A percentile compares a stretch with the other conserved stretches of the same genome.
Evolutionary conservation across 2,797 vertebrate species (phyloP).

Genomic region (Aphelocoma californica): DNA sequence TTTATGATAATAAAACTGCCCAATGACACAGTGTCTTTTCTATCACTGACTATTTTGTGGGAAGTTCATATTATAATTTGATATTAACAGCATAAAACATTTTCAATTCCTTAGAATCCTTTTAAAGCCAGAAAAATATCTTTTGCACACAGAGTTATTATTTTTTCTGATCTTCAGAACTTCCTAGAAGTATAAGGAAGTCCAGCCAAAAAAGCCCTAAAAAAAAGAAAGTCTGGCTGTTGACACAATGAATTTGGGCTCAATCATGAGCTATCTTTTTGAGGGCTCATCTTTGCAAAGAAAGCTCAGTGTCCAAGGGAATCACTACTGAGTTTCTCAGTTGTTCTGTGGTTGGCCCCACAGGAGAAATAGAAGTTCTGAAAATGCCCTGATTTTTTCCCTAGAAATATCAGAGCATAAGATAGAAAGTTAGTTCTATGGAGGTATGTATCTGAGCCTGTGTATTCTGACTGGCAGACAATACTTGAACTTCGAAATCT

Average conservation of each 20-base stretch:
- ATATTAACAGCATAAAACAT: not conserved
- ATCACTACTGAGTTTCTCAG: not conserved
- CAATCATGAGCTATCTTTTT: not conserved
- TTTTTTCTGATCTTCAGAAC: not conserved
- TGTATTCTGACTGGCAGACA: not conserved
- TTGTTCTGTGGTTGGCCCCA: not conserved
- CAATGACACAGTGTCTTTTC: not conserved
- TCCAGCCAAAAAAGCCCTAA: not conserved
- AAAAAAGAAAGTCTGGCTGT: not conserved
- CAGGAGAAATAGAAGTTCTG: not conserved
- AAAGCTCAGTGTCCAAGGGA: not conserved
- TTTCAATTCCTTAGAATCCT: not conserved
- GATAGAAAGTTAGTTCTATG: not conserved
- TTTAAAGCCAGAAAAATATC: not conserved
- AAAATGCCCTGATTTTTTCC: not conserved
- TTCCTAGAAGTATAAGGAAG: not conserved
- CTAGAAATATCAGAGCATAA: not conserved
- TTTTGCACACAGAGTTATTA: not conserved
- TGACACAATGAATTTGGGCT: not conserved
- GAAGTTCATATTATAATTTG: not conserved
- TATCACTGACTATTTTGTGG: not conserved
- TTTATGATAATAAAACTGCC: not conserved
- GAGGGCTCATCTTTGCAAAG: not conserved
- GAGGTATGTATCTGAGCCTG: not conserved
- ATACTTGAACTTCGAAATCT: not conserved